Evolutionary conservation across 1,140 invertebrate genomes (phyloP).

Genomic region (Pseudomyrmex pallidus): DNA sequence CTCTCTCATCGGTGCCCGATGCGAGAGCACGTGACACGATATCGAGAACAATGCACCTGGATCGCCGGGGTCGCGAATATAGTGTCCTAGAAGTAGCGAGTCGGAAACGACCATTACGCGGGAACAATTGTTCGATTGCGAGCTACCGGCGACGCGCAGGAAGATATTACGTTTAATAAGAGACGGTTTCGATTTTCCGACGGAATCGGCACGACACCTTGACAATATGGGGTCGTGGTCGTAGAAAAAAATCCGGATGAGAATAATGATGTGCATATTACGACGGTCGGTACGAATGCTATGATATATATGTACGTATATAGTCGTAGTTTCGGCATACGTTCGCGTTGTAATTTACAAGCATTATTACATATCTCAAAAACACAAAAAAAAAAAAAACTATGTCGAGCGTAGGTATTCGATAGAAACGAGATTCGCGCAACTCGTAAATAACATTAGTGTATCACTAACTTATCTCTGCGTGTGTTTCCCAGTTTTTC

Average conservation of each 20-base stretch:
- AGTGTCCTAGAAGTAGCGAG: conserved; percentile 26
- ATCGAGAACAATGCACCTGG: not conserved
- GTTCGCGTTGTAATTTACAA: no score
- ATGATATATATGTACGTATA: not conserved
- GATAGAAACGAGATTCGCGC: no score
- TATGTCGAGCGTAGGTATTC: no score
- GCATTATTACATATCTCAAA: no score
- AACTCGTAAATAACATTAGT: not conserved
- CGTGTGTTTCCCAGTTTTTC: not conserved
- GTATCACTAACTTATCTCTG: not conserved
- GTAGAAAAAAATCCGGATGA: no score
- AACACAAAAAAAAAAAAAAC: no score
- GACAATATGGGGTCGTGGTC: not conserved
- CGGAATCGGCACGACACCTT: not conserved
- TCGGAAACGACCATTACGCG: conserved; percentile 32
- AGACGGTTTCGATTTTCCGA: conserved; percentile 27
- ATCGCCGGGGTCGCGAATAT: not conserved
- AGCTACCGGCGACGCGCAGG: not conserved
- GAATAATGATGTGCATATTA: not conserved
- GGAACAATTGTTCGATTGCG: conserved; percentile 36
- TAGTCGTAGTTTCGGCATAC: not conserved
- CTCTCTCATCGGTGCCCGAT: no score
- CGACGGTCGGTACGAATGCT: not conserved
- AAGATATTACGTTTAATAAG: conserved; percentile 29
- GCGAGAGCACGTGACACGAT: no score